Conservation (phyloP, 2,888 invertebrate species). For the Microchrysa polita region DNA sequence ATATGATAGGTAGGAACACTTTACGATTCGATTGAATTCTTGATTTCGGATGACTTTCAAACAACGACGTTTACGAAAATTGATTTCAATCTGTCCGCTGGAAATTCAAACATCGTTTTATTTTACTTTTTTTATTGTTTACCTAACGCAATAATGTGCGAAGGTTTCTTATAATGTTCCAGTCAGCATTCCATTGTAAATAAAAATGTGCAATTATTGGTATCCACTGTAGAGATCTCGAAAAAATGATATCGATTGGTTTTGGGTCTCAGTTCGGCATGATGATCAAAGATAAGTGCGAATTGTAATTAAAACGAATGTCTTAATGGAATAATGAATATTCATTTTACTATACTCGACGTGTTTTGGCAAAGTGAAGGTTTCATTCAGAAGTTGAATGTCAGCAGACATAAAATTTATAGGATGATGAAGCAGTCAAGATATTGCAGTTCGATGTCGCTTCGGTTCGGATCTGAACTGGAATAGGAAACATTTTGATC, state of each 20-base stretch:
- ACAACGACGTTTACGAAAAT: conserved; percentile 2
- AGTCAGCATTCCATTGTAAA: conserved; percentile 4
- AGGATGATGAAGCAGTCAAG: no score
- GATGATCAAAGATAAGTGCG: neutral
- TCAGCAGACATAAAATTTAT: no score
- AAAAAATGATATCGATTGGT: neutral
- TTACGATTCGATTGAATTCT: neutral
- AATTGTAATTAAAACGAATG: neutral
- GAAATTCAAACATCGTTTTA: neutral
- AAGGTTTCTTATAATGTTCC: neutral
- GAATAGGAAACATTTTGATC: no score
- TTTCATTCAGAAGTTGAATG: no score
- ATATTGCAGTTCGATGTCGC: no score
- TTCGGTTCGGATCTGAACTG: no score
- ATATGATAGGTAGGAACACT: neutral
- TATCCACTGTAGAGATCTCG: neutral
- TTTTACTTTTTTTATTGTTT: no score
- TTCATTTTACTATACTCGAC: neutral
- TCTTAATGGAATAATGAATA: conserved; percentile 5
- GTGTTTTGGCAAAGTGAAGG: no score
- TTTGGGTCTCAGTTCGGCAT: neutral
- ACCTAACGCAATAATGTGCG: neutral
- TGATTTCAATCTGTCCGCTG: neutral
- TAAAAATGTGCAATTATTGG: neutral
- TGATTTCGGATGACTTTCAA: neutral